Evolutionary conservation across 2,888 invertebrate genomes (phyloP).

Genomic region (Latrodectus hesperus): DNA sequence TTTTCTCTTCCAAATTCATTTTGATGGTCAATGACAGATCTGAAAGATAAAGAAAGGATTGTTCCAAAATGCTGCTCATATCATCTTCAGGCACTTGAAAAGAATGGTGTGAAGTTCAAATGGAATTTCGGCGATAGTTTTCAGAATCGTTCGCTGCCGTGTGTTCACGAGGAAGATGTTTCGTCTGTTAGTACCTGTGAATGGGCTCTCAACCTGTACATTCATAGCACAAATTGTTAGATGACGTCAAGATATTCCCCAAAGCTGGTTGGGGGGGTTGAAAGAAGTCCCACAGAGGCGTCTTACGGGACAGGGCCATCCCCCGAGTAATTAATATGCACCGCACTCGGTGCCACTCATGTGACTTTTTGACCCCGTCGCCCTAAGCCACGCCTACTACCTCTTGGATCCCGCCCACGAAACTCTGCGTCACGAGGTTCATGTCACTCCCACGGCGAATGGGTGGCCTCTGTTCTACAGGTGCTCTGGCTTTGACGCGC

Average conservation of each 20-base stretch:
- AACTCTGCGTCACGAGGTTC: slow-evolving; percentile 48
- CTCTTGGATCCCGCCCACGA: slow-evolving; percentile 27
- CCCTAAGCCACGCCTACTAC: slow-evolving; percentile 45
- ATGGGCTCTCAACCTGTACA: slow-evolving; percentile 37
- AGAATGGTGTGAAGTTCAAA: too few relatives aligned
- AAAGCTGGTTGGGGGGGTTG: slow-evolving; percentile 14
- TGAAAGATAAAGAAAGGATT: too few relatives aligned
- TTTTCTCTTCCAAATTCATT: too few relatives aligned
- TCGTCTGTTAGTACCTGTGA: neutral
- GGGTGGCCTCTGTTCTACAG: slow-evolving; percentile 66
- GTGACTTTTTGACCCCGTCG: slow-evolving; percentile 69
- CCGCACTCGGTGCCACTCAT: slow-evolving; percentile 67
- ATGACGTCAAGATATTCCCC: slow-evolving; percentile 47
- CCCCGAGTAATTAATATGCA: slow-evolving; percentile 70
- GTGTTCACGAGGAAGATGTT: too few relatives aligned
- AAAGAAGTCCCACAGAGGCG: slow-evolving; percentile 50
- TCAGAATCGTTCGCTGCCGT: too few relatives aligned
- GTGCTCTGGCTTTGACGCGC: slow-evolving; percentile 36
- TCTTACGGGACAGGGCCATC: slow-evolving; percentile 64
- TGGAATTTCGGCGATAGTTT: too few relatives aligned
- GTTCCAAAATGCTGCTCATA: too few relatives aligned
- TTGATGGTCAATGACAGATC: too few relatives aligned
- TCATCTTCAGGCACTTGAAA: too few relatives aligned
- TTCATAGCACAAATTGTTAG: slow-evolving; percentile 54
- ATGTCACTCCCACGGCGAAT: slow-evolving; percentile 59